Evolutionary conservation across 2,797 vertebrate species (phyloP).

Genomic region (Sebastes elongatus): DNA sequence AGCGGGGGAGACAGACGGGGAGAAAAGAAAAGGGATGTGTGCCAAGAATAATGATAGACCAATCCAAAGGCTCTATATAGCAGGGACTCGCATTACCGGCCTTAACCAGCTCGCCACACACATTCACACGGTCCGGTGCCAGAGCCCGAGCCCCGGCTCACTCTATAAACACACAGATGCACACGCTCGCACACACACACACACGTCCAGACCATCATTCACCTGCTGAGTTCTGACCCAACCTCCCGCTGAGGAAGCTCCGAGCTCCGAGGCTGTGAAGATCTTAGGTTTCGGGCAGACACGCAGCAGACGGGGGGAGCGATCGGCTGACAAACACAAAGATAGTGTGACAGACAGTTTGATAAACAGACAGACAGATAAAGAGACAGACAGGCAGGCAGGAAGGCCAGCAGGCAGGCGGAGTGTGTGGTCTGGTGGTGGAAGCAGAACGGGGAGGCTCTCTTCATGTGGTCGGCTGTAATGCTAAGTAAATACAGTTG

Average conservation of each 20-base stretch:
- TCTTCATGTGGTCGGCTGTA: slow-evolving; percentile 59
- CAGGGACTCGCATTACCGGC: slow-evolving; percentile 50
- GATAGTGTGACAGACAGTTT: slow-evolving; percentile 31
- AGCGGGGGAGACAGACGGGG: slow-evolving; percentile 19
- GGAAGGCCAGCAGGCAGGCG: slow-evolving; percentile 20
- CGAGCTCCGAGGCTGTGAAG: slow-evolving; percentile 41
- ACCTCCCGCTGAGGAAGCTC: slow-evolving; percentile 39
- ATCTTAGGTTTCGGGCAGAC: slow-evolving; percentile 48
- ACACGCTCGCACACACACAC: slow-evolving; percentile 16
- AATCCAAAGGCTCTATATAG: slow-evolving; percentile 69
- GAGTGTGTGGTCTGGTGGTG: slow-evolving; percentile 59
- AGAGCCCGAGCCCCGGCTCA: neutral
- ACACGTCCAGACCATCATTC: slow-evolving; percentile 35
- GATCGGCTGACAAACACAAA: slow-evolving; percentile 20
- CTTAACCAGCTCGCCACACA: slow-evolving; percentile 62
- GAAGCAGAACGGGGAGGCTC: slow-evolving; percentile 13
- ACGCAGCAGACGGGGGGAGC: slow-evolving; percentile 24
- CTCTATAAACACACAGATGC: slow-evolving; percentile 16
- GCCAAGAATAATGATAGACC: slow-evolving; percentile 82
- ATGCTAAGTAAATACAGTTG: slow-evolving; percentile 65
- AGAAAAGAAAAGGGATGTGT: slow-evolving; percentile 68
- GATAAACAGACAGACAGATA: slow-evolving; percentile 38
- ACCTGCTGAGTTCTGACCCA: slow-evolving; percentile 73
- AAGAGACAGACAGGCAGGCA: slow-evolving; percentile 14
- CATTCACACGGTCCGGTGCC: slow-evolving; percentile 47